phyloP scores from a whole-genome alignment of 2,797 vertebrate species.

The Acestrorhynchus altus region DNA sequence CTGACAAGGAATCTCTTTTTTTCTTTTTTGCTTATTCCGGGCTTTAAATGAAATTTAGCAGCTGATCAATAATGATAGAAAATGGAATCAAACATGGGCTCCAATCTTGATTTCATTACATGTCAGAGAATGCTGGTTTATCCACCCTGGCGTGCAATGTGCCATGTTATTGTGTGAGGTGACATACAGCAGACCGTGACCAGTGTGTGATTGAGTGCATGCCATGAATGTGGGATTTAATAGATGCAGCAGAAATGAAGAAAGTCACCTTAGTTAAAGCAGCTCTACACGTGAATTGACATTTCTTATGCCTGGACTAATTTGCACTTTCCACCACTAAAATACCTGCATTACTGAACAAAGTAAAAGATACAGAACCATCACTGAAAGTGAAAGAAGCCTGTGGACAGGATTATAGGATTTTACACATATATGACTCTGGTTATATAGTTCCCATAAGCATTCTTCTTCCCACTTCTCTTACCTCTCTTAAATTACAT shows the following conservation, averaged over 20 bases:
- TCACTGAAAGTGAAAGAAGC: too few relatives aligned
- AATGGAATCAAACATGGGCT: conserved; percentile 68
- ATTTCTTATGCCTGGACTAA: too few relatives aligned
- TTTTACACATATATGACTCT: too few relatives aligned
- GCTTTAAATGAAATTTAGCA: conserved; percentile 76
- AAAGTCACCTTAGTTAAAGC: too few relatives aligned
- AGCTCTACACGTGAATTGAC: too few relatives aligned
- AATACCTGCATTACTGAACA: too few relatives aligned
- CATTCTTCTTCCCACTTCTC: too few relatives aligned
- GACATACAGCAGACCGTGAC: conserved; percentile 4
- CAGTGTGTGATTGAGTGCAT: neutral
- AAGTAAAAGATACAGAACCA: too few relatives aligned
- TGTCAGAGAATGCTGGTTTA: conserved; percentile 54
- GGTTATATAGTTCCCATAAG: too few relatives aligned
- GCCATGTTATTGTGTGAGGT: conserved; percentile 1
- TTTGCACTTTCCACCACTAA: too few relatives aligned
- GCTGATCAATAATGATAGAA: conserved; percentile 70
- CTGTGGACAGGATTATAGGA: too few relatives aligned
- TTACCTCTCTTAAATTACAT: too few relatives aligned
- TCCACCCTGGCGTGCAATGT: conserved; percentile 24
- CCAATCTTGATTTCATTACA: conserved; percentile 70
- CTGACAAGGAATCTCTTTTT: conserved; percentile 66
- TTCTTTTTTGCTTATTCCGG: conserved; percentile 70
- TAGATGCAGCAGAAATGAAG: neutral
- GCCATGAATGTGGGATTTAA: neutral